These are phyloP conservation scores for Lagopus leucura DNA, from an alignment of 2,113 vertebrate genomes.

Conservation along the genomic window DNA sequence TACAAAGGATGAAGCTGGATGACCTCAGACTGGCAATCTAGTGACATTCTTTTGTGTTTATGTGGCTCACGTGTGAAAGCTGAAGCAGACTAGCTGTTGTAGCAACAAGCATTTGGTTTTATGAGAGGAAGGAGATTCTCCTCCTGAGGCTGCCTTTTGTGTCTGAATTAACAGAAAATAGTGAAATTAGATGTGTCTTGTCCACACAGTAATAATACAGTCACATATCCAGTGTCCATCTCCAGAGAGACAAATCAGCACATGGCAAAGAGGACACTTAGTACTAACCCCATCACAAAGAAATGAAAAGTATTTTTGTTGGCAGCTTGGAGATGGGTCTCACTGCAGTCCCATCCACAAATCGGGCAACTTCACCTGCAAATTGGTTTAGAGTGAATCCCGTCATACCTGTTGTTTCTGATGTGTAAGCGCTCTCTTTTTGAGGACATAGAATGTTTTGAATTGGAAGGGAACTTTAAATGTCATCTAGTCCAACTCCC, in stretches of 20 bases:
- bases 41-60: neutral
- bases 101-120: neutral
- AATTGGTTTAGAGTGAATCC: neutral
- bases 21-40: neutral
- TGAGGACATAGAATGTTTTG: neutral
- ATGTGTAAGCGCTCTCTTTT: neutral
- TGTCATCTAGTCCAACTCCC: too few species aligned
- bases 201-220: neutral
- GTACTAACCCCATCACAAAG: neutral
- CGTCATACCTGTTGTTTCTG: neutral
- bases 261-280: neutral
- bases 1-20: neutral
- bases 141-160: neutral
- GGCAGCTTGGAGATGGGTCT: fast-evolving
- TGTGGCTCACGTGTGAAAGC: fast-evolving
- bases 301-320: neutral
- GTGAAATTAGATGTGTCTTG: neutral
- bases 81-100: neutral
- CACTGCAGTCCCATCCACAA: neutral
- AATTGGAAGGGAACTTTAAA: neutral
- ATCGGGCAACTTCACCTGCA: too few species aligned
- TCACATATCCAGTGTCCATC: fast-evolving
- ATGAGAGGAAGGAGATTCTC: neutral
- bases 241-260: fast-evolving
- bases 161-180: neutral